Evolutionary conservation across 2,888 invertebrate genomes (phyloP), one percentile per base, ranked within the genome.

Genomic region (Limenitis camilla): DNA sequence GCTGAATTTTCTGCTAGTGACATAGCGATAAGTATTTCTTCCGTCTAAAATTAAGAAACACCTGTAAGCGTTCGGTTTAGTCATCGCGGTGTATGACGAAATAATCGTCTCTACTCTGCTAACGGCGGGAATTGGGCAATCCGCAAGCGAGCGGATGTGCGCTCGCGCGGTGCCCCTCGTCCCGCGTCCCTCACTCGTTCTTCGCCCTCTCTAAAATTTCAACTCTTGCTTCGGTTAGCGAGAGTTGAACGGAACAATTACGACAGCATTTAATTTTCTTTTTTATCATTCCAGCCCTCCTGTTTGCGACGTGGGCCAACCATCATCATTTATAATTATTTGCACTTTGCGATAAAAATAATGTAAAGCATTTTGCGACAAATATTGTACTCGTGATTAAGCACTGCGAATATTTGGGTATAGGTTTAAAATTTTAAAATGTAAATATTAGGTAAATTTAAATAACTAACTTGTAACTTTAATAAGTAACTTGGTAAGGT

Each of bases 1-100:
- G 60, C 81, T 80, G 83, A 81, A 83, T 68, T 86, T 86, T 87
- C 87, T 86, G 87, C 78, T 73, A 55, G 61, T 69, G 76, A 78
- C 78, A 73, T 67, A 68, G 68, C 62, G 49, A 58, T 54, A 59
- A 49, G 48, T 43, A 42, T 63, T 61, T 35, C 10, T 10, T 44
- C 41, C 35, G 10, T 38, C 6, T 31, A 38, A 10, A 31, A 29
- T 7, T 29, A 19, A 29, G 28, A 35, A 30, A 31, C 67, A 78
- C 72, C 75, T 67, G 76, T 73, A 80, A 80, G 69, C 66, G 66
- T 71, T 71, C 59, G 63, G 67, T 69, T 80, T 75, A 78, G 75
- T 81, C 75, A 78, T 71, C 68, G 75, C 69, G 70, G 66, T 65
- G 68, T 64, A 74, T 84, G 78, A 81, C 71, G 83, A 71, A 79